Base-by-base conservation (phyloP, 2,888 invertebrate genomes). In the Dorcus hopei region DNA sequence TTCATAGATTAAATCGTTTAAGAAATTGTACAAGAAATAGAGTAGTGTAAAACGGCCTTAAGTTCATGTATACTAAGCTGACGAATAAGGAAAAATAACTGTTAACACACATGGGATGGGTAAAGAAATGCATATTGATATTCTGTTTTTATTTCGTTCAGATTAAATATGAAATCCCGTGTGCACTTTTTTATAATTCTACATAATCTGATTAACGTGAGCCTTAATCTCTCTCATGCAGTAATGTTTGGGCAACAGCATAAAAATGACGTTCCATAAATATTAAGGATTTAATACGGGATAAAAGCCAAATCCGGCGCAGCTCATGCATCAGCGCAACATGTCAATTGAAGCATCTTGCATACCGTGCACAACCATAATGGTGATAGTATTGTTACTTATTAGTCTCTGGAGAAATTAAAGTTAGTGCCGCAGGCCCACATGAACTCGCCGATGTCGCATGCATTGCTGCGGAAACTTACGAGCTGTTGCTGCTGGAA, bases 401-500 rank as follows among this genome's bases (percentile, higher is more conserved):
- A 68, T 69, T 65, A 68, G 63, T 66, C 70, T 67, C 70, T 64
- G 58, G 70, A 70, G 70, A 70, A 70, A 70, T 70, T 70, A 70
- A 63, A 62, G 60, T 58, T 68, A 69, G 68, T 67, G 66, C 61
- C 59, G 57, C 62, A 57, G 61, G 63, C 61, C 57, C 59, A 58
- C 59, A 54, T 57, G 58, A 54, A 52, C 57, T 51, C 47, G 33
- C 48, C 47, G 43, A 43, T 52, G 61, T 58, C 64, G 54, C 63
- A 58, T 51, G 43, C 55, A 43, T 60, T 52, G 56, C 48, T 52
- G 54, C 45, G 59, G 53, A 59, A 49, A 57, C 52, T 57, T 58
- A 56, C 57, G 61, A 63, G 62, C 64, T 60, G 64, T 61, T 66
- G 43, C 14, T 45, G 66, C 65, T 57, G 58, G 57, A 38, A 52